Base-by-base conservation (phyloP, 2,888 invertebrate species). In the Rugalucina vietnamica region DNA sequence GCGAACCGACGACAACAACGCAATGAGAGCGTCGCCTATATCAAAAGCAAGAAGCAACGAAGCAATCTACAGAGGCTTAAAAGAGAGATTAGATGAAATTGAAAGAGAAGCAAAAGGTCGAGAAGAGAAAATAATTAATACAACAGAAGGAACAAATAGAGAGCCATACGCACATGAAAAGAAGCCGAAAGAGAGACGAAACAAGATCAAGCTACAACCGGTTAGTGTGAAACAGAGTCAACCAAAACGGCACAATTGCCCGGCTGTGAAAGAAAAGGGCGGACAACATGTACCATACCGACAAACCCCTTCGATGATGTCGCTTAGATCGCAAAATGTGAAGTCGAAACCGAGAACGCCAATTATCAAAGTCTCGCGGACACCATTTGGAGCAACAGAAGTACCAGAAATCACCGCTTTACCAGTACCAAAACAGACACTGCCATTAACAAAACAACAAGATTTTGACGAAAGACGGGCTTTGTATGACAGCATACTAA, bases 11-110 rank as follows among this genome's bases (percentile, higher is more conserved):
- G 12, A 39, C 2, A 57, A 76, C 2, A 27, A 3, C 0, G 43
- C 14, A 14, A 57, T 60, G 1, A 29, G 10, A 27, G 57, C 18
- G 3, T 5, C 50, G 1, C 12, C 18, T 21, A 79, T 79, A 12
- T 81, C 83, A 2, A 81, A 54, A 50, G 79, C 60, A 8, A 50
- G 83, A 36, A 87, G 85, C 37, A 85, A 87, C 24, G 83, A 83
- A 34, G 83, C 87, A 0, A 85, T 87, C 5, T 87, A 79, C 69
- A 60, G 70, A 39, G 81, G 83, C 14, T 57, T 87, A 8, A 60
- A 77, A 32, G 54, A 82, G 37, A 74, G 85, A 72, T 37, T 87
- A 0, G 70, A 83, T 43, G 83, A 81, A 14, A 83, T 79, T 12
- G 49, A 71, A n/a, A 50, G 54, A 24, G n/a, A 72, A 21, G 77